A percentile compares a stretch with the other conserved stretches of the same genome.
phyloP scores from a whole-genome alignment of 2,797 vertebrate genomes.

The Apodemus agrarius region DNA sequence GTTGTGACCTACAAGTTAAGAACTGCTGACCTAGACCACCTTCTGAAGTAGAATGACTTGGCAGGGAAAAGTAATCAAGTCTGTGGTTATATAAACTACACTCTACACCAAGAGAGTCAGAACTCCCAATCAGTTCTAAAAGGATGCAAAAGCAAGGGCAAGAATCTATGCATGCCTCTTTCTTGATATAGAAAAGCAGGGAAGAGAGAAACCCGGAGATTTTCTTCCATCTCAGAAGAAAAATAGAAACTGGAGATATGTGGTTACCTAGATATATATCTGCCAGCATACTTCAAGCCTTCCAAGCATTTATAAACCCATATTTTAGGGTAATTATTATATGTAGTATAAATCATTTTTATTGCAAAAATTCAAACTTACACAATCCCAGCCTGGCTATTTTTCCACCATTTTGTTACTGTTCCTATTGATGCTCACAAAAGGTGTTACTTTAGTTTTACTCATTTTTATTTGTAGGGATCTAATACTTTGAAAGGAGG shows the following conservation, averaged over 20 bases:
- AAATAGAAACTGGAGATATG: background rate
- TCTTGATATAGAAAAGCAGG: background rate
- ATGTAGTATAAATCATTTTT: background rate
- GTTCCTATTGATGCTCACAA: conserved; percentile 29
- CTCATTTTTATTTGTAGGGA: conserved; percentile 6
- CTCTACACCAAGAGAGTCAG: background rate
- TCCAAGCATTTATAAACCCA: conserved; percentile 33
- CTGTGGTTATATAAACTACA: background rate
- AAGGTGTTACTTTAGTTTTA: background rate
- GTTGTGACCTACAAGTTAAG: background rate
- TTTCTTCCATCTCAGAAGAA: conserved; percentile 17
- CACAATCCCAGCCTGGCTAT: background rate
- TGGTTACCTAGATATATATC: background rate
- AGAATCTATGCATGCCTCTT: background rate
- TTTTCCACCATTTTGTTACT: background rate
- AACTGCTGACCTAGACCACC: background rate
- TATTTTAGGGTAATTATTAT: conserved; percentile 24
- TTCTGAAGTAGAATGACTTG: background rate
- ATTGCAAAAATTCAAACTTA: background rate
- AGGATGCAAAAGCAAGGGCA: background rate
- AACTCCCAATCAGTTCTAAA: conserved; percentile 18
- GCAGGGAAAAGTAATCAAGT: background rate
- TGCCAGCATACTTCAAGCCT: background rate
- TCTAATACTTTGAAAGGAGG: background rate
- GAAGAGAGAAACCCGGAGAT: background rate